Evolutionary conservation across 2,888 invertebrate genomes (phyloP), one percentile per base, ranked within the genome.

Genomic region (Drosophila austrosaltans): DNA sequence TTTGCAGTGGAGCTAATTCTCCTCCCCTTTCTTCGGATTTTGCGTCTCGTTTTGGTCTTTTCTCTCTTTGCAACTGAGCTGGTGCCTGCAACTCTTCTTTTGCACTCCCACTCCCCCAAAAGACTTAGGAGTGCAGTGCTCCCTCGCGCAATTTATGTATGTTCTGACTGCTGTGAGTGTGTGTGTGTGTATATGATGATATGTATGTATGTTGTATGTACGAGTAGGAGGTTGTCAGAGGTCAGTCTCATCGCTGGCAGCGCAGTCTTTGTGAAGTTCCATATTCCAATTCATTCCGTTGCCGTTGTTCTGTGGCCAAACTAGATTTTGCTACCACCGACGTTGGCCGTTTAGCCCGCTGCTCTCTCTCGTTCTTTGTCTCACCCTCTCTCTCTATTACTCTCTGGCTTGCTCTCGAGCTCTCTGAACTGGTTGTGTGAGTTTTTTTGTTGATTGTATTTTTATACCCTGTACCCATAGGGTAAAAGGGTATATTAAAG

Each of bases 151-250:
- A 83, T 83, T 87, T 48, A 48, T 48, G 25, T 75, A 73, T 78
- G 79, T 79, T 82, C 78, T 82, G 68, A 58, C 60, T 79, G 10
- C 22, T 72, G 54, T 72, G 63, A 12, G 44, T 53, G 44, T 64
- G 57, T 58, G 42, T 53, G 48, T 42, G 28, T 64, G 16, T 42
- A 25, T 66, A 25, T 66, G 16, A 16, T 16, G 16, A 16, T 16
- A 16, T 16, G 44, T 56, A 53, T 66, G 39, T 56, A 20, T 71
- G 42, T 67, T 67, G 44, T 44, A 60, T 67, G 44, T 71, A 40
- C 75, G 78, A 86, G 86, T 86, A 88, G 86, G 88, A 87, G 88
- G 87, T 88, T 86, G 88, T 88, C 87, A 86, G 86, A 86, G 88
- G 86, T 86, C 86, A 86, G 87, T 85, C 87, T 84, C 83, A 85